A percentile compares a stretch with the other conserved stretches of the same genome.
Conservation (phyloP, 2,888 invertebrate species). For the Notodonta dromedarius region DNA sequence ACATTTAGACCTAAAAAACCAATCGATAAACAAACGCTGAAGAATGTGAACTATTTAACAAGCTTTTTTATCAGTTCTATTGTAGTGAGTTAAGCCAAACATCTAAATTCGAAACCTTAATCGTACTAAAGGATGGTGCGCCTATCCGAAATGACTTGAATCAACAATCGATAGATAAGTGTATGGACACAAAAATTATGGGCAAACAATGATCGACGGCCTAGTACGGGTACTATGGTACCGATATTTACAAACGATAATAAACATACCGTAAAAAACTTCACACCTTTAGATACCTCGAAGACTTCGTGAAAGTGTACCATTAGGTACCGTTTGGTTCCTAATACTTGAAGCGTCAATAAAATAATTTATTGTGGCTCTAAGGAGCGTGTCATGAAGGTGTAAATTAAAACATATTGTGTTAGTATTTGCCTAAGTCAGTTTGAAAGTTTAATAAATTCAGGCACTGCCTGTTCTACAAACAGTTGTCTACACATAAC, state of each 20-base stretch:
- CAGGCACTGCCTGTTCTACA: too few relatives aligned
- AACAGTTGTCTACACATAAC: too few relatives aligned
- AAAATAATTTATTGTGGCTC: not conserved
- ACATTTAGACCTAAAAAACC: not conserved
- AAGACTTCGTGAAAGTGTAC: slow-evolving; percentile 24
- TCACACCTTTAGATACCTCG: slow-evolving; percentile 32
- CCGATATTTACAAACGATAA: slow-evolving; percentile 58
- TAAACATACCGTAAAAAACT: slow-evolving; percentile 39
- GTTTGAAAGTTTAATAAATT: not conserved
- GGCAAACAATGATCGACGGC: slow-evolving; percentile 59
- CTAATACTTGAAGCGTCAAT: not conserved
- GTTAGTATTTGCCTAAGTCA: slow-evolving; percentile 3
- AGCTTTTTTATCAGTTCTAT: slow-evolving; percentile 21
- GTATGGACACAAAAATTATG: slow-evolving; percentile 46
- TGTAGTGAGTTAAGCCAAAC: slow-evolving; percentile 34
- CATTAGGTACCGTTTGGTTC: slow-evolving; percentile 5
- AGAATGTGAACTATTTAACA: slow-evolving; percentile 4
- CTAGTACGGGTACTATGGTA: slow-evolving; percentile 23
- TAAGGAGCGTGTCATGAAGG: slow-evolving; percentile 3
- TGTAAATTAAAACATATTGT: slow-evolving; percentile 3
- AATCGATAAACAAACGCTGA: not conserved
- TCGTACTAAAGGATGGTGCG: slow-evolving; percentile 41
- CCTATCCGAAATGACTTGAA: slow-evolving; percentile 33
- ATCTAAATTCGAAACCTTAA: slow-evolving; percentile 35
- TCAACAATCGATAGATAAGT: slow-evolving; percentile 54